Evolutionary conservation across 1,140 invertebrate species (phyloP), one percentile per base, ranked within the genome.

Genomic region (Zaprionus davidi): DNA sequence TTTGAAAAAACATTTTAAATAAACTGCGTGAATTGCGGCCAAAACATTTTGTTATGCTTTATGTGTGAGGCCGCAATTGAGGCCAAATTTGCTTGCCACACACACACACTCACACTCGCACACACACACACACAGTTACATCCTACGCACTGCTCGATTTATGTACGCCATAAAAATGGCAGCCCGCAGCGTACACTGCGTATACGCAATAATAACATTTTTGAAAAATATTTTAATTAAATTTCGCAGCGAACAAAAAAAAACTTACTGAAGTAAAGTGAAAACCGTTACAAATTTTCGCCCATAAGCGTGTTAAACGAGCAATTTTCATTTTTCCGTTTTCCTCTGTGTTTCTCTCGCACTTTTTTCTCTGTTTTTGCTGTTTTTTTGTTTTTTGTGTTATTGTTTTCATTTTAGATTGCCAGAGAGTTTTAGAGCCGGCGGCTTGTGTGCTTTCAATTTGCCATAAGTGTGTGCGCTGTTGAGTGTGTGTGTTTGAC

Each of bases 161-260:
- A 77, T 77, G 70, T 34, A 34, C 34, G 41, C 44, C 62, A 68
- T 77, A 66, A 71, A 71, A 64, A 64, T 34, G 26, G 56, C 60
- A 38, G 62, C 22, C 44, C 49, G 63, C 70, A 62, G 31, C 15
- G 22, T 55, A 36, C 41, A n/a, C 15, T 66, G 63, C 82, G 82
- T 85, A 85, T 81, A 84, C 84, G 74, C 83, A 83, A 87, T 81
- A 69, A 60, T 55, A 76, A 34, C 31, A 38, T 9, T 44, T 44
- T 60, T 67, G 36, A 56, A 65, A 82, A 83, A 86, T 87, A 82
- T 87, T 86, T 86, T 86, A 86, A 86, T 87, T 86, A 87, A 86
- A 87, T 87, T 87, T 84, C 69, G 24, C 26, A 51, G 17, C 66
- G 74, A 82, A 73, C 26, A 34, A 34, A 34, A 31, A 11, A 9